Evolutionary conservation across 2,888 invertebrate species (phyloP).

Genomic region (Empis livida): DNA sequence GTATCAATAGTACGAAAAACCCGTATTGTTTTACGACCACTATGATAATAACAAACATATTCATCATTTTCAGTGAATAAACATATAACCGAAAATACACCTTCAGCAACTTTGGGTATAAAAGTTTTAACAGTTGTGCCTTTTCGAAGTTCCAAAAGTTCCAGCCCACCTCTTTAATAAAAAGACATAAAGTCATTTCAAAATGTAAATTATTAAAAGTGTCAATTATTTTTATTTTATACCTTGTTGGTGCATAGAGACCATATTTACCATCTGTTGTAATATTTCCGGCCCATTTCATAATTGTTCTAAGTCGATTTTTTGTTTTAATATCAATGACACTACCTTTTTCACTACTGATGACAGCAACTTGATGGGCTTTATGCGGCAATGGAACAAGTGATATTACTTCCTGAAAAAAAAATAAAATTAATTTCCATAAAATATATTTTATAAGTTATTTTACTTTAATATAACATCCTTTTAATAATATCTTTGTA

Average conservation of each 20-base stretch:
- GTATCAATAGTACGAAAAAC: conserved; percentile 87
- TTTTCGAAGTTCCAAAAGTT: conserved; percentile 80
- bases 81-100: conserved; percentile 91
- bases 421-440: not conserved
- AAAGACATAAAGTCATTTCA: not conserved
- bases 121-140: conserved; percentile 80
- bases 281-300: conserved; percentile 85
- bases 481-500: conserved; percentile 38
- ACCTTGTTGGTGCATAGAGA: conserved; percentile 76
- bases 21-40: conserved; percentile 84
- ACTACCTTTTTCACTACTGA: conserved; percentile 81
- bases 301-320: conserved; percentile 71
- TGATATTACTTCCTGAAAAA: conserved; percentile 54
- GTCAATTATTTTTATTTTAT: conserved; percentile 5
- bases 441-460: not conserved
- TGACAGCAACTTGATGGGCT: conserved; percentile 71
- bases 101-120: conserved; percentile 90
- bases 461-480: conserved; percentile 42
- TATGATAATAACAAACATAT: conserved; percentile 94
- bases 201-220: not conserved
- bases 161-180: conserved; percentile 69
- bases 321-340: conserved; percentile 83
- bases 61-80: conserved; percentile 88
- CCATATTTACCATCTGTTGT: conserved; percentile 82
- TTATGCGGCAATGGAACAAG: conserved; percentile 76